Evolutionary conservation across 1,140 invertebrate species (phyloP).

Genomic region (Holcopasites calliopsidis): DNA sequence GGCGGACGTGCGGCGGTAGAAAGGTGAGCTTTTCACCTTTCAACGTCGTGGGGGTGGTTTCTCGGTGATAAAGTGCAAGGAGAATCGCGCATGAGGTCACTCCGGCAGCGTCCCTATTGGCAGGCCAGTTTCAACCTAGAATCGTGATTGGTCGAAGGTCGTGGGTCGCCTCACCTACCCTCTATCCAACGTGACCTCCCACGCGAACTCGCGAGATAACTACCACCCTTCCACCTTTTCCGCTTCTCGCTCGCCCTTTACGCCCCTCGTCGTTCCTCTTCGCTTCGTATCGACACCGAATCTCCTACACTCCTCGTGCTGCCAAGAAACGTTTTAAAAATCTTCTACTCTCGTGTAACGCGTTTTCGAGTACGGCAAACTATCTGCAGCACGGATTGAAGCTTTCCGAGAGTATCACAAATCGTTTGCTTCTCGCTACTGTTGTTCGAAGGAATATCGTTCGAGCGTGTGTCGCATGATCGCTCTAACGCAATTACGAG

Average conservation of each 20-base stretch:
- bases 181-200: constrained; percentile 74
- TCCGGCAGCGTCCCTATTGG: constrained; percentile 68
- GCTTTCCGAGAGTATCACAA: no score
- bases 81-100: constrained; percentile 70
- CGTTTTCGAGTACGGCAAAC: no score
- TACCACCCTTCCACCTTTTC: constrained; percentile 55
- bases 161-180: constrained; percentile 76
- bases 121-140: constrained; percentile 66
- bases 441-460: constrained; percentile 50
- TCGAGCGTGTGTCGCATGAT: constrained; percentile 55
- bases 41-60: constrained; percentile 51
- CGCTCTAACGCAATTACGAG: constrained; percentile 65
- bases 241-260: constrained; percentile 8
- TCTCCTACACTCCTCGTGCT: no score
- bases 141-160: constrained; percentile 75
- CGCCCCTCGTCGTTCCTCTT: neutral
- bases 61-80: constrained; percentile 67
- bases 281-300: no score
- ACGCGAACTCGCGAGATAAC: constrained; percentile 73
- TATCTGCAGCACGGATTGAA: no score
- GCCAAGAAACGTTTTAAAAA: no score
- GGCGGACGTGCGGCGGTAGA: neutral
- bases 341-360: no score
- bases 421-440: no score
- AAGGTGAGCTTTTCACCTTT: constrained; percentile 49